These are phyloP conservation scores for Valencia hispanica DNA, from an alignment of 2,797 vertebrate genomes.

Conservation along the genomic window DNA sequence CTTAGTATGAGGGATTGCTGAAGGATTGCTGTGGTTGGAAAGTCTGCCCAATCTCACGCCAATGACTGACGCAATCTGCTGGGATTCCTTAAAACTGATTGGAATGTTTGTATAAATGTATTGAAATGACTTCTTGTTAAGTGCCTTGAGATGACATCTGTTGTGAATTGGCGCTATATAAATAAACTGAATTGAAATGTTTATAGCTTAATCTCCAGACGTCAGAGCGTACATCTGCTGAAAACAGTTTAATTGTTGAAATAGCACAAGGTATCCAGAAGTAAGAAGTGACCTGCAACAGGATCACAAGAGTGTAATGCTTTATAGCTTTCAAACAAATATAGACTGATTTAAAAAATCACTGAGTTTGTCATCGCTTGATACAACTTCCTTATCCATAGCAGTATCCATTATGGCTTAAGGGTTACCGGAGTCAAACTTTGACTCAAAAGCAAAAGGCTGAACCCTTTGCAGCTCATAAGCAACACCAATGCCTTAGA, in stretches of 20 bases:
- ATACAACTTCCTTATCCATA: not conserved
- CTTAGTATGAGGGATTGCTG: no score
- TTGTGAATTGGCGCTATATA: no score
- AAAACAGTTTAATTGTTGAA: no score
- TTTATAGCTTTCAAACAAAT: not conserved
- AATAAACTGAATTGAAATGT: no score
- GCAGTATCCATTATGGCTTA: not conserved
- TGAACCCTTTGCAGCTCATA: not conserved
- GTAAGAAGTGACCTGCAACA: not conserved
- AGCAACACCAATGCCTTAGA: not conserved
- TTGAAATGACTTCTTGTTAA: no score
- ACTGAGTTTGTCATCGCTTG: not conserved
- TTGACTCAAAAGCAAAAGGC: not conserved
- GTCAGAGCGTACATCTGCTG: not conserved
- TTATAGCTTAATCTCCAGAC: not conserved
- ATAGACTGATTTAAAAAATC: not conserved
- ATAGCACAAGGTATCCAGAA: not conserved
- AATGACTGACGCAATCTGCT: no score
- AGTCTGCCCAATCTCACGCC: no score
- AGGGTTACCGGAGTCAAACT: not conserved
- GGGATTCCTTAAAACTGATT: no score
- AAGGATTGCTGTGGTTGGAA: no score
- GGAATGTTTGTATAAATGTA: no score
- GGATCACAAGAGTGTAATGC: not conserved
- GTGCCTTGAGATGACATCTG: no score